A percentile compares a stretch with the other conserved stretches of the same genome.
Evolutionary conservation across 2,113 vertebrate species (phyloP).

Genomic region (Brachypteracias leptosomus): DNA sequence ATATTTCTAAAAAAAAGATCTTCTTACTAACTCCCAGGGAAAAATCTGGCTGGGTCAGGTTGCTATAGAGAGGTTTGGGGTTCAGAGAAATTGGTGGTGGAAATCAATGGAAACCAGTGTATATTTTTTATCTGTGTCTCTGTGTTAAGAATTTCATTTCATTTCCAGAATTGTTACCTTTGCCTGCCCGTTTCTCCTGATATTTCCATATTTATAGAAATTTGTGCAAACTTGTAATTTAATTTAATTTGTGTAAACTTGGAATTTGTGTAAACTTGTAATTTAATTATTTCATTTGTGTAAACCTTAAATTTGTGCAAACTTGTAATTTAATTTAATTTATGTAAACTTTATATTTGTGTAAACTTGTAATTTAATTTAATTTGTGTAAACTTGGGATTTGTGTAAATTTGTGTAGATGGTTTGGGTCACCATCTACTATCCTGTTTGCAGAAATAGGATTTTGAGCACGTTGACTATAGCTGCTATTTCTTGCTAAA

Average conservation of each 20-base stretch:
- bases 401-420: too few species aligned
- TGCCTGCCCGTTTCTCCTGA: neutral
- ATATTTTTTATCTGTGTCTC: neutral
- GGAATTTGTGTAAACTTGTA: too few species aligned
- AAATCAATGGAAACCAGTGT: neutral
- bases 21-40: neutral
- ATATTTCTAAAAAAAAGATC: neutral
- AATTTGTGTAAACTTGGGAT: too few species aligned
- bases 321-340: too few species aligned
- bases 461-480: neutral
- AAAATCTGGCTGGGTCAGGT: neutral
- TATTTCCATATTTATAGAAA: neutral
- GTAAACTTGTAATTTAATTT: too few species aligned
- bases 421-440: neutral
- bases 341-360: too few species aligned
- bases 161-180: neutral
- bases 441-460: rapidly evolving
- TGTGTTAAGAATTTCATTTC: neutral
- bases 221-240: too few species aligned
- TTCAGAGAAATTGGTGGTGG: neutral
- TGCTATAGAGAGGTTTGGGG: neutral
- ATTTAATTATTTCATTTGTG: too few species aligned
- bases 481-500: neutral
- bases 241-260: too few species aligned
- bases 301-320: too few species aligned